Percentiles rank a stretch among this genome's conserved stretches.
phyloP scores from a whole-genome alignment of 2,797 vertebrate species.

The Momotus momota region DNA sequence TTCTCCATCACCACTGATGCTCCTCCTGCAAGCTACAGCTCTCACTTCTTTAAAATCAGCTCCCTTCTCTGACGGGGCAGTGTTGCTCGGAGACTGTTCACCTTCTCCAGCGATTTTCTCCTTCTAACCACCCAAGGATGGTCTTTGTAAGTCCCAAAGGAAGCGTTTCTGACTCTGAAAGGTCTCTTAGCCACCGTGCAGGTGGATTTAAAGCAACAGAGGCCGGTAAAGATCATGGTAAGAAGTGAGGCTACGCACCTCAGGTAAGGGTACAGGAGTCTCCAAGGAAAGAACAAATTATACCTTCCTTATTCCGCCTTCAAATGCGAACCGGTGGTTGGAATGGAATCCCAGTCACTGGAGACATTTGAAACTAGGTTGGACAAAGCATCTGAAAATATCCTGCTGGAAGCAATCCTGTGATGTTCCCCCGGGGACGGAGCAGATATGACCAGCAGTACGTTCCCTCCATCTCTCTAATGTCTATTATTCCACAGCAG shows the following conservation, averaged over 20 bases:
- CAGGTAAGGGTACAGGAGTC: neutral
- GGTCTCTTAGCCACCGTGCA: neutral
- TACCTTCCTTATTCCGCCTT: neutral
- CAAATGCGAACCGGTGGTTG: neutral
- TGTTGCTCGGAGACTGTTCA: neutral
- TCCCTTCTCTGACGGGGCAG: neutral
- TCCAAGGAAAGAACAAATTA: neutral
- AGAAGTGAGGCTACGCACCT: neutral
- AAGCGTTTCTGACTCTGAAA: neutral
- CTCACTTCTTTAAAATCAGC: neutral
- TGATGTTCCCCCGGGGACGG: neutral
- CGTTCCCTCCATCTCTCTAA: neutral
- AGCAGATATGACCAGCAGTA: neutral
- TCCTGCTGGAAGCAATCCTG: neutral
- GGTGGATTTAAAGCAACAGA: neutral
- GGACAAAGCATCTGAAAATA: conserved; percentile 20
- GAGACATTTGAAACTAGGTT: neutral
- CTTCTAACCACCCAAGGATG: neutral
- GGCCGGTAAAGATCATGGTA: neutral
- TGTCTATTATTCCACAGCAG: neutral
- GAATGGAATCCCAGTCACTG: neutral
- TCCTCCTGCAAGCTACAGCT: neutral
- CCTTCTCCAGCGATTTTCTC: neutral
- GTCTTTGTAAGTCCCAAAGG: neutral
- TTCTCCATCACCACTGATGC: neutral